Conservation (phyloP, 2,113 vertebrate species). For the Prolemur simus region DNA sequence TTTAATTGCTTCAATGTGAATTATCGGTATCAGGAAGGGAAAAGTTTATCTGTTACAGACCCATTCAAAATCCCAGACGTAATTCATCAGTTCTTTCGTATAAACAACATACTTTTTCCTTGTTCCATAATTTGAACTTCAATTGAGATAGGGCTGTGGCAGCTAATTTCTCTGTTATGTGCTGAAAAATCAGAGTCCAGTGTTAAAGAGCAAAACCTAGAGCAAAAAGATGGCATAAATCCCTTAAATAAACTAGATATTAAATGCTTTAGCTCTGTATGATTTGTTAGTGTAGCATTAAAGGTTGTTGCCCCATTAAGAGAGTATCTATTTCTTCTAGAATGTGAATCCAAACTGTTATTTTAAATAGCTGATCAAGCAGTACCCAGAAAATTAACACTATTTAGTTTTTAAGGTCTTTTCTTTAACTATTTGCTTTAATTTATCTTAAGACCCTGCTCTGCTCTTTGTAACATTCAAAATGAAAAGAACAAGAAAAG, state of each 20-base stretch:
- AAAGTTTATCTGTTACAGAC: conserved; percentile 10
- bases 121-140: background rate
- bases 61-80: conserved; percentile 25
- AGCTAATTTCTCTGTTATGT: background rate
- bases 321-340: conserved; percentile 22
- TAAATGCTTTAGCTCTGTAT: background rate
- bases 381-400: background rate
- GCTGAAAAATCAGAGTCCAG: background rate
- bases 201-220: background rate
- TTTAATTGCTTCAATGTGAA: conserved; percentile 45
- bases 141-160: background rate
- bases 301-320: background rate
- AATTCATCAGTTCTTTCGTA: background rate
- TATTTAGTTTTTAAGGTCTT: background rate
- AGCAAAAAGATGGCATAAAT: background rate
- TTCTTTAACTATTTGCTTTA: conserved; percentile 29
- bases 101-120: background rate
- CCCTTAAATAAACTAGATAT: background rate
- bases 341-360: background rate
- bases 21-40: background rate
- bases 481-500: background rate
- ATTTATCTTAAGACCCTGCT: conserved; percentile 5
- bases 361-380: background rate
- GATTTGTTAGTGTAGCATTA: conserved; percentile 26
- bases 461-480: background rate